Evolutionary conservation across 2,888 invertebrate genomes (phyloP).

Genomic region (Bedellia somnulentella): DNA sequence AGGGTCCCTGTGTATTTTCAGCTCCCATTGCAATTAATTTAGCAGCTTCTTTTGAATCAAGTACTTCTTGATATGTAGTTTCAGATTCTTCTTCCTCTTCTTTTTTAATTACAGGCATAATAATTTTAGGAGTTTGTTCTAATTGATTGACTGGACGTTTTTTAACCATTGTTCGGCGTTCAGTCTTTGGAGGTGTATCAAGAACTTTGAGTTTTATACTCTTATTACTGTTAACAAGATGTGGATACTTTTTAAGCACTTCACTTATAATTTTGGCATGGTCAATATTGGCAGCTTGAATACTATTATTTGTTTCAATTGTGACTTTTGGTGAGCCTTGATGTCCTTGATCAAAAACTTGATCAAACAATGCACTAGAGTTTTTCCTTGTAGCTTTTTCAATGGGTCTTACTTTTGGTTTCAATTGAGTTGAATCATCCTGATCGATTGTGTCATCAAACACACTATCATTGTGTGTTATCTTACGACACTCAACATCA

Average conservation of each 20-base stretch:
- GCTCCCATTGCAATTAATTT: constrained; percentile 62
- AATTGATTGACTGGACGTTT: background rate
- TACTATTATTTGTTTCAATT: constrained; percentile 64
- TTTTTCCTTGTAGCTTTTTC: too few species aligned
- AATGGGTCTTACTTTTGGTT: background rate
- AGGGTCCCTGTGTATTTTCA: constrained; percentile 71
- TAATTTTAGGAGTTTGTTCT: background rate
- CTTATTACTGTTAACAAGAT: constrained; percentile 83
- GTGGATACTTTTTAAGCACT: constrained; percentile 85
- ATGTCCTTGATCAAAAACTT: constrained; percentile 28
- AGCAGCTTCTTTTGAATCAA: constrained; percentile 65
- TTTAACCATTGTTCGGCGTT: constrained; percentile 8
- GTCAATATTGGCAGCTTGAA: constrained; percentile 54
- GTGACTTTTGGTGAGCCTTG: constrained; percentile 49
- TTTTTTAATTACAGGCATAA: background rate
- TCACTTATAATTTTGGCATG: constrained; percentile 88
- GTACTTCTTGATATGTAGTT: constrained; percentile 36
- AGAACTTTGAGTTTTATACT: constrained; percentile 85
- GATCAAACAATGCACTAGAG: constrained; percentile 42
- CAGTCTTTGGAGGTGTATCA: constrained; percentile 53
- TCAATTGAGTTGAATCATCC: background rate
- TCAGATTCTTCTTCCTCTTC: background rate
- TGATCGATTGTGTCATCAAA: constrained; percentile 2
- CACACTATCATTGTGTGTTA: constrained; percentile 13
- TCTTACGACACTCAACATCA: constrained; percentile 45